phyloP scores from a whole-genome alignment of 2,113 vertebrate genomes.

The Hucho hucho region DNA sequence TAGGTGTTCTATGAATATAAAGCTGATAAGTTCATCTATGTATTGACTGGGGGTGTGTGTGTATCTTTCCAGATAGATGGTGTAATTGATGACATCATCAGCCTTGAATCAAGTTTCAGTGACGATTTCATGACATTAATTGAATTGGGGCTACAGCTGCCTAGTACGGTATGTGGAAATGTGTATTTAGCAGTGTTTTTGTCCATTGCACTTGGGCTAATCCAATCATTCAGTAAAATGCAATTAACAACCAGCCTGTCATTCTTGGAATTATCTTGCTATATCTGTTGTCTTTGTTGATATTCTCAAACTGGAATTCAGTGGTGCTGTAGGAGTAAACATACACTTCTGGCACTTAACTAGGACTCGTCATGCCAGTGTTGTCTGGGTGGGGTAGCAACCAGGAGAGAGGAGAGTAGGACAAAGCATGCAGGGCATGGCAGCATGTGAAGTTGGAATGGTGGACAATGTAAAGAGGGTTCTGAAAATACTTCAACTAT shows the following conservation, averaged over 20 bases:
- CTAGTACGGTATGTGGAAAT: slow-evolving; percentile 78
- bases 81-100: slow-evolving; percentile 91
- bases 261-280: neutral
- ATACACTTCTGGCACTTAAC: slow-evolving; percentile 60
- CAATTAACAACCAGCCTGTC: no score
- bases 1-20: neutral
- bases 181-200: neutral
- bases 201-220: neutral
- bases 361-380: slow-evolving; percentile 54
- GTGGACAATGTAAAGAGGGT: no score
- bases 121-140: slow-evolving; percentile 87
- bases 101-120: slow-evolving; percentile 90
- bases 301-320: slow-evolving; percentile 39
- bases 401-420: slow-evolving; percentile 24
- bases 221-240: no score
- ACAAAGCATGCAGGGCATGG: slow-evolving; percentile 19
- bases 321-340: slow-evolving; percentile 49
- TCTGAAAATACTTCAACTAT: no score
- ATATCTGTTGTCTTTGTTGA: slow-evolving; percentile 18
- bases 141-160: slow-evolving; percentile 82
- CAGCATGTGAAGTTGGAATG: neutral
- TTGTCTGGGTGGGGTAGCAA: slow-evolving; percentile 51
- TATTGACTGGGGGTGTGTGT: neutral
- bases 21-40: neutral
- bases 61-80: slow-evolving; percentile 80